phyloP scores from a whole-genome alignment of 1,140 invertebrate genomes.

The Bombus superbus region DNA sequence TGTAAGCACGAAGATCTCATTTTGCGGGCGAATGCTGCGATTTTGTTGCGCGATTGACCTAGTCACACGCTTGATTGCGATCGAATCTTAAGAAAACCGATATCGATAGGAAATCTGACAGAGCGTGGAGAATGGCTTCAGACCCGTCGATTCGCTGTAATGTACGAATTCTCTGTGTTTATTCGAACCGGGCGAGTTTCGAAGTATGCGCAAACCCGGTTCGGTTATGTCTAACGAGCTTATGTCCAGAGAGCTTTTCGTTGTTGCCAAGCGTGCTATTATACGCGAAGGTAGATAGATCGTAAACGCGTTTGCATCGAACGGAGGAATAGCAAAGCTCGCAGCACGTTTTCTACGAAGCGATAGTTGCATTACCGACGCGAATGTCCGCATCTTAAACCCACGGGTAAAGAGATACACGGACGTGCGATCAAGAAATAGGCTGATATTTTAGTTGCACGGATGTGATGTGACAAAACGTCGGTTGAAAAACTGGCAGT shows the following conservation, averaged over 20 bases:
- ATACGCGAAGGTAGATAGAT: too few relatives aligned
- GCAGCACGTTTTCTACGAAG: background rate
- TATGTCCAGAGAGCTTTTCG: background rate
- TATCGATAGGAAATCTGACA: too few relatives aligned
- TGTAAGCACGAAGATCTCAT: background rate
- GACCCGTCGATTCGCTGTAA: background rate
- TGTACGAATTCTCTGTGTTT: background rate
- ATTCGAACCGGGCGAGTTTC: background rate
- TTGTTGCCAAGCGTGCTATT: background rate
- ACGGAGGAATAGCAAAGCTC: background rate
- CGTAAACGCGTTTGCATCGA: background rate
- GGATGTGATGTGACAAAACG: constrained; percentile 41
- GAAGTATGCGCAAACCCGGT: background rate
- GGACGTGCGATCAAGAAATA: constrained; percentile 39
- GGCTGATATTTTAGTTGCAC: constrained; percentile 50
- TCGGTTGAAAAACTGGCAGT: constrained; percentile 62
- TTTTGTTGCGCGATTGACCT: background rate
- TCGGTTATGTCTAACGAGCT: background rate
- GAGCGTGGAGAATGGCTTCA: background rate
- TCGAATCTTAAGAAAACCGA: too few relatives aligned
- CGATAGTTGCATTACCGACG: too few relatives aligned
- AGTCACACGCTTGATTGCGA: background rate
- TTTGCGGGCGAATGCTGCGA: background rate
- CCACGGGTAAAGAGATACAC: background rate
- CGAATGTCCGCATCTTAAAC: too few relatives aligned